These are phyloP conservation scores for Drosophila buzzatii DNA, from an alignment of 2,888 invertebrate species.

Conservation along the genomic window DNA sequence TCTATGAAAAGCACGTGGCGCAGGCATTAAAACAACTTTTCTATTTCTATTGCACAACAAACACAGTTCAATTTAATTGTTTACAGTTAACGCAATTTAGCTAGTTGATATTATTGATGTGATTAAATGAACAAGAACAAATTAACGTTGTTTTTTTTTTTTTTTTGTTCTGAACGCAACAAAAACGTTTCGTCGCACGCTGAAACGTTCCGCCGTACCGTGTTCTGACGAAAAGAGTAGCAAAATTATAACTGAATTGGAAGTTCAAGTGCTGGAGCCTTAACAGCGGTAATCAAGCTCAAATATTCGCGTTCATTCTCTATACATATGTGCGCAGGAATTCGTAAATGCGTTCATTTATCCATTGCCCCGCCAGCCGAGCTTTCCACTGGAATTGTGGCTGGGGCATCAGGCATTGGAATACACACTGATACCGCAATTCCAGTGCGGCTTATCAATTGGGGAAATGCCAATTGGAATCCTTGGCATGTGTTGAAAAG, in stretches of 20 bases:
- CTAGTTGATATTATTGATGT: background rate
- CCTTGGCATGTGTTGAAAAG: constrained; percentile 40
- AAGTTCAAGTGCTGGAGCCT: constrained; percentile 81
- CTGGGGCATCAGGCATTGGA: constrained; percentile 39
- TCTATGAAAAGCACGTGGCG: constrained; percentile 60
- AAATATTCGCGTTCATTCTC: constrained; percentile 62
- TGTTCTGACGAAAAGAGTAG: constrained; percentile 82
- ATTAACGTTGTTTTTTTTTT: background rate
- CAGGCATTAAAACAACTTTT: constrained; percentile 65
- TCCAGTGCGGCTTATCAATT: constrained; percentile 28
- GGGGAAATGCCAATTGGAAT: constrained; percentile 41
- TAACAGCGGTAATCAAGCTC: constrained; percentile 61
- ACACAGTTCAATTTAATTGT: background rate
- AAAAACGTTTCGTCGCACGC: constrained; percentile 43
- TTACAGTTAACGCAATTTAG: background rate
- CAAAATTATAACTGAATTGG: constrained; percentile 83
- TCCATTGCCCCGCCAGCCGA: constrained; percentile 17
- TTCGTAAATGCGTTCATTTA: constrained; percentile 45
- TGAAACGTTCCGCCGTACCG: constrained; percentile 62
- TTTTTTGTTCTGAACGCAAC: constrained; percentile 37
- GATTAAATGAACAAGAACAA: background rate
- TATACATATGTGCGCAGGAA: constrained; percentile 65
- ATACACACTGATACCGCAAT: constrained; percentile 8
- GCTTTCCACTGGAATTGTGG: constrained; percentile 47
- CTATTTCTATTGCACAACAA: constrained; percentile 15